Percentiles rank a stretch among this genome's conserved stretches.
Conservation (phyloP, 2,888 invertebrate species). For the Cryptocheilus praepositus region DNA sequence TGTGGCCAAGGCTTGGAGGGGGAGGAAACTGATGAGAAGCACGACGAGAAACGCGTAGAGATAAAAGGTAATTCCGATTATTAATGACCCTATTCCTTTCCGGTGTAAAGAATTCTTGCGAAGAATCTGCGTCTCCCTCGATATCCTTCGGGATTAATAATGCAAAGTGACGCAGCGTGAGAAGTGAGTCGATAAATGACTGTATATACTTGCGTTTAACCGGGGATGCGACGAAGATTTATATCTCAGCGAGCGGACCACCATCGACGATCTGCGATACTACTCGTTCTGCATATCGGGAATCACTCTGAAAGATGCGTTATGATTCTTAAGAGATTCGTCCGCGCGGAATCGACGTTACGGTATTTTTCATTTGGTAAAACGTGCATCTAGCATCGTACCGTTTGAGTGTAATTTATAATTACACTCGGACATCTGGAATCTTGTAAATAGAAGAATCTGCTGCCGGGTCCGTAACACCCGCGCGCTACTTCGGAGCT, state of each 20-base stretch:
- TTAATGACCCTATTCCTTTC: constrained; percentile 55
- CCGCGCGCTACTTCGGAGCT: too few species aligned
- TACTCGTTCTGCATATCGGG: too few species aligned
- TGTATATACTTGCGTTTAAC: constrained; percentile 27
- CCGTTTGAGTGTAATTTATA: too few species aligned
- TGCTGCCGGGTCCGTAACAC: too few species aligned
- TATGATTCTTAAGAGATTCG: too few species aligned
- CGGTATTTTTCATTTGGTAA: constrained; percentile 11
- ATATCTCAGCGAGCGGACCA: constrained; percentile 22
- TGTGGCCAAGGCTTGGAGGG: neutral
- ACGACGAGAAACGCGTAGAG: constrained; percentile 33
- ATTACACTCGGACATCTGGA: too few species aligned
- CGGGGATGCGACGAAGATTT: constrained; percentile 32
- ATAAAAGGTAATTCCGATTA: constrained; percentile 62
- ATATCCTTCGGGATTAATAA: constrained; percentile 59
- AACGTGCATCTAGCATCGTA: constrained; percentile 6
- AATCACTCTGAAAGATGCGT: too few species aligned
- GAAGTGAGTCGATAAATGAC: constrained; percentile 38
- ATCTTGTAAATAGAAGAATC: too few species aligned
- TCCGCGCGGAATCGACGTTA: too few species aligned
- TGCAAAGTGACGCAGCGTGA: constrained; percentile 25
- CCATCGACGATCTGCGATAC: neutral
- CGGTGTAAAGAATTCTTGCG: constrained; percentile 51
- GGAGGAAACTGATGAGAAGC: constrained; percentile 27
- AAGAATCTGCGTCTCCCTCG: constrained; percentile 52